Conservation (phyloP, 1,140 invertebrate species). For the Drosophila orosa region DNA sequence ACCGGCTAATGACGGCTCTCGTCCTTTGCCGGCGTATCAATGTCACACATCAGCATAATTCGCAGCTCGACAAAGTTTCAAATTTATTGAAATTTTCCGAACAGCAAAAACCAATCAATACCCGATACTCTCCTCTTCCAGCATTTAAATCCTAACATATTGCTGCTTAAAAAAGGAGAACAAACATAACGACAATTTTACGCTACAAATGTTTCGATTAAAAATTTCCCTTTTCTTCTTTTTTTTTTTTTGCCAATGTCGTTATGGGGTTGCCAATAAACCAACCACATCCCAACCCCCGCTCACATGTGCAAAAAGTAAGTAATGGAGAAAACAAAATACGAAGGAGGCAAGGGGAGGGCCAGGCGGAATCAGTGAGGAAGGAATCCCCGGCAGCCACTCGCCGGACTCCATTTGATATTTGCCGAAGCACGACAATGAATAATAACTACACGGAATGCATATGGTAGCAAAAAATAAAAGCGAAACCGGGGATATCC, state of each 20-base stretch:
- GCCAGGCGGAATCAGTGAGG: constrained; percentile 9
- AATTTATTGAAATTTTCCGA: constrained; percentile 39
- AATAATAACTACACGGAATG: constrained; percentile 76
- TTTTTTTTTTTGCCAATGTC: constrained; percentile 40
- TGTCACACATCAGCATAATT: constrained; percentile 52
- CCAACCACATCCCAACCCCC: constrained; percentile 42
- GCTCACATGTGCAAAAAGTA: constrained; percentile 59
- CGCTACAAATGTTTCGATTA: constrained; percentile 80
- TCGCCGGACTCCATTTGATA: constrained; percentile 70
- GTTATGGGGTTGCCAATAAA: constrained; percentile 62
- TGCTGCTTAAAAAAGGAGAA: constrained; percentile 54
- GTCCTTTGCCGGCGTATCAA: constrained; percentile 21
- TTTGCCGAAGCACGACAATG: constrained; percentile 77
- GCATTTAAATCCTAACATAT: constrained; percentile 75
- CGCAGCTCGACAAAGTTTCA: constrained; percentile 17
- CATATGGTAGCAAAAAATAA: constrained; percentile 61
- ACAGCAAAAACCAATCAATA: constrained; percentile 49
- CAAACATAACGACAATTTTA: constrained; percentile 75
- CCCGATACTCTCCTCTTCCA: not conserved
- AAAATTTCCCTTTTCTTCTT: constrained; percentile 48
- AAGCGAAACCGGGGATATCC: constrained; percentile 21
- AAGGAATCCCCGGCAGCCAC: constrained; percentile 49
- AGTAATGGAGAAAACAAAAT: constrained; percentile 43
- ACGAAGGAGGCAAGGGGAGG: constrained; percentile 7
- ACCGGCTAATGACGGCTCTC: constrained; percentile 58